phyloP scores from a whole-genome alignment of 1,140 invertebrate genomes.

The Drosophila pandora region DNA sequence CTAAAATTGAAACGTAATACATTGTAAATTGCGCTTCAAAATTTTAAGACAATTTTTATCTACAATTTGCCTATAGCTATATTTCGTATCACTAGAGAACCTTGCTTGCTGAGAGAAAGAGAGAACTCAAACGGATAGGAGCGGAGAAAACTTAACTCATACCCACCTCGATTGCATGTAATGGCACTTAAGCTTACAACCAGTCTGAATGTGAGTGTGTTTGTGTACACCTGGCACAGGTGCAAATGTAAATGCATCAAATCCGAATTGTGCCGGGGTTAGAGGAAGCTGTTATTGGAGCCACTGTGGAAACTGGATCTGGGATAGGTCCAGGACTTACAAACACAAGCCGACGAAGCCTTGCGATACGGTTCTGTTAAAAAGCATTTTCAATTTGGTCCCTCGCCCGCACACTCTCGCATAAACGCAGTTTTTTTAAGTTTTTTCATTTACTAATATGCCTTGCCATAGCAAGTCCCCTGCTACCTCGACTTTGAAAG shows the following conservation, averaged over 20 bases:
- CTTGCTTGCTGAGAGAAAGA: slow-evolving; percentile 13
- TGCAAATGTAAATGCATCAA: slow-evolving; percentile 81
- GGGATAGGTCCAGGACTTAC: slow-evolving; percentile 11
- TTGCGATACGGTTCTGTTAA: slow-evolving; percentile 49
- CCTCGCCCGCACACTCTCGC: background rate
- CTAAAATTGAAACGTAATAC: no score
- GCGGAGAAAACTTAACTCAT: slow-evolving; percentile 55
- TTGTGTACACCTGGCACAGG: slow-evolving; percentile 49
- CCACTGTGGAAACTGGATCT: slow-evolving; percentile 20
- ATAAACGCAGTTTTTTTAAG: slow-evolving; percentile 40
- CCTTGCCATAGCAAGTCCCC: slow-evolving; percentile 16
- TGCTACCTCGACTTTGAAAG: slow-evolving; percentile 35
- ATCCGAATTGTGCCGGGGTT: slow-evolving; percentile 61
- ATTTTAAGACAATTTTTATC: background rate
- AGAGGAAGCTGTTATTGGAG: slow-evolving; percentile 40
- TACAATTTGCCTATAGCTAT: background rate
- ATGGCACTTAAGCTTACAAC: slow-evolving; percentile 81
- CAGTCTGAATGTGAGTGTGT: slow-evolving; percentile 28
- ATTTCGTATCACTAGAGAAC: background rate
- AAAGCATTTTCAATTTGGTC: slow-evolving; percentile 67
- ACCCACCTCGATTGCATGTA: slow-evolving; percentile 77
- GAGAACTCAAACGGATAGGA: slow-evolving; percentile 7
- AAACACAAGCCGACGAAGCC: slow-evolving; percentile 18
- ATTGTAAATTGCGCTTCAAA: no score
- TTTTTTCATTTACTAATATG: slow-evolving; percentile 70